Evolutionary conservation across 1,140 invertebrate species (phyloP), one percentile per base, ranked within the genome.

Genomic region (Mylabris phalerata): DNA sequence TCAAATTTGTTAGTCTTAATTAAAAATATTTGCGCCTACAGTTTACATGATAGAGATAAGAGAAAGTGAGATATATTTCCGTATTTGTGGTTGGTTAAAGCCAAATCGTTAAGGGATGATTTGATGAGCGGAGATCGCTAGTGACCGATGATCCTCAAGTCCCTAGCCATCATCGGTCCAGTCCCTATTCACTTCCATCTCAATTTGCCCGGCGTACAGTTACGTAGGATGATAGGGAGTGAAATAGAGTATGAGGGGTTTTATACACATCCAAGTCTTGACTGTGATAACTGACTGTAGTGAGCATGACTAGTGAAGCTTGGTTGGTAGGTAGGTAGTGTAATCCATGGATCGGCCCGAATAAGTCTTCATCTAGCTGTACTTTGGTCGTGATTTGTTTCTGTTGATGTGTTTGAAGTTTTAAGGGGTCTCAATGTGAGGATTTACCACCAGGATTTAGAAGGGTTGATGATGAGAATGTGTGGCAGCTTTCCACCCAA

Each of bases 371-470:
- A 69, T 69, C 64, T 61, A 48, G 43, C 47, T 58, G 56, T 65
- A 67, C 66, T 67, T 69, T 66, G 58, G 38, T 60, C 52, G 68
- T 69, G 68, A 69, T 69, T 69, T 69, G 68, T 69, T 66, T 65
- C 61, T 66, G 66, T 66, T 68, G 68, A 68, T 68, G 64, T 62
- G 66, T 69, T 67, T 68, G 64, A 66, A 67, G 68, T 69, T 69
- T 69, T 57, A 59, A 32, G 32, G 61, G 65, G 57, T 54, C 51
- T 54, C 51, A 54, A 42, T 57, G 61, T 47, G 57, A 46, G 57
- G 63, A 62, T 63, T 67, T 67, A 51, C 55, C 48, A 61, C 43
- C 32, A 47, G 61, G 63, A 63, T 67, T 52, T 45, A 59, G 61
- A 58, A 57, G 64, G 57, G 58, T 64, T 63, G 62, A 55, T 67